Percentiles rank a stretch among this genome's conserved stretches.
Conservation (phyloP, 1,140 invertebrate species). For the Drosophila willistoni region DNA sequence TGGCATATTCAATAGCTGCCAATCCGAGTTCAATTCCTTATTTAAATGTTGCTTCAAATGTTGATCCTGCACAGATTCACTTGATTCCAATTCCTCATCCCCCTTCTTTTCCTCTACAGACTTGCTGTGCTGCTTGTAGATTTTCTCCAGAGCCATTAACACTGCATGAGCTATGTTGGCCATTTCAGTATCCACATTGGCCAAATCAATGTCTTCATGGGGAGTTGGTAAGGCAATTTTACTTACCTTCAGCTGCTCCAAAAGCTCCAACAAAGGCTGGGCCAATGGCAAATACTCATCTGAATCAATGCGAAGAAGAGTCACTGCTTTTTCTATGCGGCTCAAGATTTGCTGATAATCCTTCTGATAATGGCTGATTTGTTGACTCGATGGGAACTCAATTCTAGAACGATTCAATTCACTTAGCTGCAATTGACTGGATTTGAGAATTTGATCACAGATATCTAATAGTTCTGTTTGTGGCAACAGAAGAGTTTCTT, state of each 20-base stretch:
- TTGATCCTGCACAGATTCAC: slow-evolving; percentile 83
- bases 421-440: slow-evolving; percentile 38
- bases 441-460: slow-evolving; percentile 41
- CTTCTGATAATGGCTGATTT: slow-evolving; percentile 32
- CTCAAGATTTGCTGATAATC: slow-evolving; percentile 43
- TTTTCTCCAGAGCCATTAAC: slow-evolving; percentile 87
- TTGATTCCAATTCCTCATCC: slow-evolving; percentile 25
- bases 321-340: slow-evolving; percentile 41
- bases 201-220: slow-evolving; percentile 36
- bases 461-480: slow-evolving; percentile 36
- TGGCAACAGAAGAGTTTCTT: slow-evolving; percentile 15
- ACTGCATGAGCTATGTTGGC: slow-evolving; percentile 86
- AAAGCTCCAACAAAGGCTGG: slow-evolving; percentile 57
- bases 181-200: slow-evolving; percentile 77
- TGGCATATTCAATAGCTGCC: slow-evolving; percentile 84
- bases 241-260: slow-evolving; percentile 19
- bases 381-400: slow-evolving; percentile 47
- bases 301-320: slow-evolving; percentile 18
- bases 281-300: slow-evolving; percentile 62
- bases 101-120: slow-evolving; percentile 13
- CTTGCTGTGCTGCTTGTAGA: slow-evolving; percentile 87
- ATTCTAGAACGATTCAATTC: slow-evolving; percentile 38
- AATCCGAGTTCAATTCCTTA: slow-evolving; percentile 85
- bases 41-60: slow-evolving; percentile 87
- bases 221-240: not conserved